Base-by-base conservation (phyloP, 2,113 vertebrate genomes). In the Tautogolabrus adspersus region DNA sequence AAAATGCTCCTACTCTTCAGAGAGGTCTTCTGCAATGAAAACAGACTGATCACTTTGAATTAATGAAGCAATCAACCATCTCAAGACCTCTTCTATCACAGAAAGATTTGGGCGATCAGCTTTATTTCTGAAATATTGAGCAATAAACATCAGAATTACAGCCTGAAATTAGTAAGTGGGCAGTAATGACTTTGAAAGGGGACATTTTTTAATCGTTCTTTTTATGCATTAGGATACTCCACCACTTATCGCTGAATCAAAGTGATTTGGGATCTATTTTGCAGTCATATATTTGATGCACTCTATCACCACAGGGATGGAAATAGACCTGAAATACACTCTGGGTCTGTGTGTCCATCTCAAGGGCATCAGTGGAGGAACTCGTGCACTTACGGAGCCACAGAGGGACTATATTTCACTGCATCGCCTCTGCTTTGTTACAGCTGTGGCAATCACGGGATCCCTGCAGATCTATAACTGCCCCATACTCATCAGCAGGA, bases 391-490 rank as follows among this genome's bases (percentile, higher is more conserved):
- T 75, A 86, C 0, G 22, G 47, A 59, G 82, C 54, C 88, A 76
- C 82, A 61, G 64, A 26, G 82, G 84, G 82, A 72, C 87, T 47
- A 85, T 91, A 92, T 83, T 74, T 89, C 88, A 86, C 55, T 13
- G 69, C 82, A 62, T 78, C 82, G 63, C 69, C 72, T 79, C 82
- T 21, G 71, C 80, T 85, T 89, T 80, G 83, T 83, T 86, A 83
- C 73, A 42, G 76, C 77, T 56, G 18, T 4, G 10, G 84, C 90
- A 77, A 87, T 87, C 81, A 83, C 10, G n/a, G 78, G 77, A 75
- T 88, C 83, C 87, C 87, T 60, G 83, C 77, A 87, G 89, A 91
- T 86, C 89, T 69, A 91, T 89, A 88, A 89, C 72, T 51, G 72
- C 66, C 54, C 71, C 40, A n/a, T 13, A 26, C 70, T 88, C 84